phyloP scores from a whole-genome alignment of 1,140 invertebrate species.

The Melanaphis sacchari region DNA sequence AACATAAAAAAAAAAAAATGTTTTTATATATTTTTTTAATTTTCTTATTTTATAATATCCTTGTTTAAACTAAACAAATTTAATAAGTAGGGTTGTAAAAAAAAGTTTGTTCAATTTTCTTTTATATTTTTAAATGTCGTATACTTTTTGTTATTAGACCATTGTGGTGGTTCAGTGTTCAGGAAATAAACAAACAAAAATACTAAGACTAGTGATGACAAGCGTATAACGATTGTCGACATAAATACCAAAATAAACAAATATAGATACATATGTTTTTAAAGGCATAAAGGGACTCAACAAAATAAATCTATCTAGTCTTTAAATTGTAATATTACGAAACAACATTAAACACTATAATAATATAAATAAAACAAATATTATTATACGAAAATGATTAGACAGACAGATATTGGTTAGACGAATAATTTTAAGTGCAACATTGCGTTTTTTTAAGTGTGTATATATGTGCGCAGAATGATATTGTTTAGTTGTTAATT shows the following conservation, averaged over 20 bases:
- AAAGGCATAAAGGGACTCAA: slow-evolving; percentile 51
- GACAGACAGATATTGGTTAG: slow-evolving; percentile 54
- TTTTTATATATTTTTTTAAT: slow-evolving; percentile 25
- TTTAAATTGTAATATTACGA: slow-evolving; percentile 47
- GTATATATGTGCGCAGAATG: slow-evolving; percentile 53
- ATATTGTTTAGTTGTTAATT: slow-evolving; percentile 57
- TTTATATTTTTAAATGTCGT: slow-evolving; percentile 33
- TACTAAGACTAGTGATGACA: slow-evolving; percentile 51
- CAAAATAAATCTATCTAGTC: slow-evolving; percentile 48
- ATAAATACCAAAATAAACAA: slow-evolving; percentile 39
- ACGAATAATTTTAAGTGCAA: slow-evolving; percentile 55
- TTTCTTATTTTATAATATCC: slow-evolving; percentile 27
- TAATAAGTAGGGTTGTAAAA: slow-evolving; percentile 54
- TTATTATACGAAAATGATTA: slow-evolving; percentile 56
- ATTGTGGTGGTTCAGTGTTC: slow-evolving; percentile 4
- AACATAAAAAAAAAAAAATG: slow-evolving; percentile 20
- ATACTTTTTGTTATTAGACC: slow-evolving; percentile 48
- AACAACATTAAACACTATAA: slow-evolving; percentile 55
- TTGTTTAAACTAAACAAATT: slow-evolving; percentile 30
- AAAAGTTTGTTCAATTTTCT: slow-evolving; percentile 53
- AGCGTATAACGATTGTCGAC: slow-evolving; percentile 39
- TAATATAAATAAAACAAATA: slow-evolving; percentile 57
- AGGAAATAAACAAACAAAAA: slow-evolving; percentile 53
- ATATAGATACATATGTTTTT: slow-evolving; percentile 13
- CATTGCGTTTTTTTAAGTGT: slow-evolving; percentile 55